Percentiles rank a stretch among this genome's conserved stretches.
phyloP scores from a whole-genome alignment of 1,140 invertebrate genomes.

The Calliopsis andreniformis region DNA sequence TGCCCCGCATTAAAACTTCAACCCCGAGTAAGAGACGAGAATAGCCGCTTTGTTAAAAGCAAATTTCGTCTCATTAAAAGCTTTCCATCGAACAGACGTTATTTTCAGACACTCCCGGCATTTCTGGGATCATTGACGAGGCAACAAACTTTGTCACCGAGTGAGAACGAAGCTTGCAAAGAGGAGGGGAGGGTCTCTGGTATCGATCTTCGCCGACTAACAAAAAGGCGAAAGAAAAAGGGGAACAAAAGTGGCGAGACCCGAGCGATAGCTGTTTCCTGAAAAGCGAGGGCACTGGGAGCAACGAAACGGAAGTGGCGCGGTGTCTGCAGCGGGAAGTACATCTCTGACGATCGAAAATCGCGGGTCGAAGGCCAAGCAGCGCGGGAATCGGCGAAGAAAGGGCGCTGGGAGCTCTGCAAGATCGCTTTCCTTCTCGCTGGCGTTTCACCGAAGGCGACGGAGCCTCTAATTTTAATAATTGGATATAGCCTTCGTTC shows the following conservation, averaged over 20 bases:
- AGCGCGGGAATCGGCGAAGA: neutral
- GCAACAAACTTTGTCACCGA: conserved; percentile 4
- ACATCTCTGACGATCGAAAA: conserved; percentile 29
- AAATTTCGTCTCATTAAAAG: no score
- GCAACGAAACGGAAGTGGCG: neutral
- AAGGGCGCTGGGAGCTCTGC: conserved; percentile 23
- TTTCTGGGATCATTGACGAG: neutral
- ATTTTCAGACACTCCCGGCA: neutral
- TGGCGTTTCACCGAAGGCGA: conserved; percentile 70
- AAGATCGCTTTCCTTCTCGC: conserved; percentile 52
- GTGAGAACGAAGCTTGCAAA: conserved; percentile 31
- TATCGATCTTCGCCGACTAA: conserved; percentile 51
- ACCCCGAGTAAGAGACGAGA: no score
- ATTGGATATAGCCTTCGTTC: conserved; percentile 72
- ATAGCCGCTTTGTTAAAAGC: no score
- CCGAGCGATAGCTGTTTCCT: conserved; percentile 44
- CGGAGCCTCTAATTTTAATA: conserved; percentile 77
- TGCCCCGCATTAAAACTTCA: no score
- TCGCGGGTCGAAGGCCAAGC: neutral
- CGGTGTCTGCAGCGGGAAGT: neutral
- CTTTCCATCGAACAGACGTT: neutral
- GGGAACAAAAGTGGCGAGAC: conserved; percentile 61
- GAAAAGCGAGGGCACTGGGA: conserved; percentile 33
- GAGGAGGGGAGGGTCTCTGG: neutral
- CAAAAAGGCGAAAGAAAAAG: conserved; percentile 54